Base-by-base conservation (phyloP, 92 coral and sea anemone genomes). In the Phenganax marumi region DNA sequence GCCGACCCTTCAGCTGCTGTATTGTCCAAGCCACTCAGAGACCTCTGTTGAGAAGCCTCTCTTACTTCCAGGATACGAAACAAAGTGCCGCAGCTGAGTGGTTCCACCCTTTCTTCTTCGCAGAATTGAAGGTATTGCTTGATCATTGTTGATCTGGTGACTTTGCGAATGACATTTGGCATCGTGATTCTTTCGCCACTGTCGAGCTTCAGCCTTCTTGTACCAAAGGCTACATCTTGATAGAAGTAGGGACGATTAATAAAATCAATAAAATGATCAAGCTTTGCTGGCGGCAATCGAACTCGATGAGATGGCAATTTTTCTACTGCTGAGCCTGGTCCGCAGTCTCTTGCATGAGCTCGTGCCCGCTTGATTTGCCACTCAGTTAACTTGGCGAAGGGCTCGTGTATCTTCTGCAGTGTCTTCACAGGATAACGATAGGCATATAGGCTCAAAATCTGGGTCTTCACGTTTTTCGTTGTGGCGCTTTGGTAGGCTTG, bases 141-240 rank as follows among this genome's bases (percentile, higher is more conserved):
- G 80, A 90, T 33, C 91, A 90, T 88, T 13, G 91, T 88, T 82
- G 93, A 77, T 26, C 89, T 90, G 12, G 93, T 90, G 12, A 90
- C 93, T 72, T 81, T 90, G 61, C 93, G 89, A 47, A 90, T 81
- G 52, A 87, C 82, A 73, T 90, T 85, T 18, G 91, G 93, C 93
- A 87, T 90, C 1, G 77, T 73, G 51, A 90, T 77, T 25, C 22
- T 82, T 53, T 85, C 93, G 79, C 89, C 89, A 60, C 84, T 87
- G 72, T 76, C 60, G 51, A 90, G 88, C 79, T 9, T 84, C 43
- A 87, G 88, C 50, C 56, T 87, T 78, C 93, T 90, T 39, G 25
- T 62, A 7, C 68, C 68, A 62, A 19, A 62, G 25, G 68, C 68
- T 3, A 62, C 68, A 62, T 58, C 65, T 58, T 58, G 65, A 58